Base-by-base conservation (phyloP, 1,140 invertebrate species). In the Zophobas atratus region DNA sequence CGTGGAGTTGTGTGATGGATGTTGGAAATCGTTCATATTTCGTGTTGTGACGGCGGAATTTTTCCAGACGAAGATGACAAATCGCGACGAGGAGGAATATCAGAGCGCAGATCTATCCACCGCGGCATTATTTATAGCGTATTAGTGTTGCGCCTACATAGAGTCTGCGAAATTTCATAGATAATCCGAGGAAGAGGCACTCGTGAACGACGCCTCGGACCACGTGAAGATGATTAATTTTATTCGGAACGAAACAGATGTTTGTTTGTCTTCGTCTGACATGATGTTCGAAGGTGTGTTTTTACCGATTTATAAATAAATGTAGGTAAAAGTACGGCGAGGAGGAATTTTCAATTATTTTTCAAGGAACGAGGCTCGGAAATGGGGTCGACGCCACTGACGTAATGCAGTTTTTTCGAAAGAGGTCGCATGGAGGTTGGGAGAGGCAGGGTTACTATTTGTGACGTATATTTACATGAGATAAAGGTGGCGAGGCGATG, bases 161-260 rank as follows among this genome's bases (percentile, higher is more conserved):
- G 49, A 51, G 49, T 51, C 49, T 67, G 60, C 60, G 39, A 67
- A 67, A 67, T 67, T 67, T 67, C 60, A 63, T 32, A 67, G 60
- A 67, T 41, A 41, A 67, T 60, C n/a, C 39, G 1, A 32, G 1
- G 8, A 4, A 60, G 2, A 60, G 36, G 33, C 56, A 60, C 36
- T 60, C 56, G 36, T 60, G 56, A 60, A 60, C 20, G 49, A 57
- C 39, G 38, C 33, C 33, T 67, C 39, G 36, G 8, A 67, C 60
- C 39, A 63, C 60, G 39, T 43, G 60, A 43, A 67, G 33, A 67
- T 67, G 60, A 67, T 67, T 51, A 51, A 51, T 51, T 51, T 67
- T 67, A 43, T 67, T 6, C 38, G 38, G 60, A 43, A 4, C 2
- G 38, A 36, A 60, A 36, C 60, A 67, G 60, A 67, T 67, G 60